These are phyloP conservation scores for Drosophila setifemur DNA, from an alignment of 1,140 invertebrate species.

Conservation along the genomic window DNA sequence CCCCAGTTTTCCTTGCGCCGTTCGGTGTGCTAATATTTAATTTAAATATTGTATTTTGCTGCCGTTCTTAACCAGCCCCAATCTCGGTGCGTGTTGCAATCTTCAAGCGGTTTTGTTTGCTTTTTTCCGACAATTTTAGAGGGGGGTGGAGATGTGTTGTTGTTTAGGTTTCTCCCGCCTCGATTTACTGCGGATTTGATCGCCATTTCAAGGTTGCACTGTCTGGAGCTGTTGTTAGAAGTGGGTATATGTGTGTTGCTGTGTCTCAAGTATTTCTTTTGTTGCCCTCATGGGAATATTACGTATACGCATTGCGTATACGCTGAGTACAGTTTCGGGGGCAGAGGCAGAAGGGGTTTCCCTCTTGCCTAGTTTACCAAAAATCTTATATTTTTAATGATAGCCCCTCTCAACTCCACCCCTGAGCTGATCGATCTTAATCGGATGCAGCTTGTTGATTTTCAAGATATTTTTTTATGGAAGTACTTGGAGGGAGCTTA, in stretches of 20 bases:
- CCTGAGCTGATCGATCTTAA: conserved; percentile 24
- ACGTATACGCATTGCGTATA: conserved; percentile 62
- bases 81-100: conserved; percentile 54
- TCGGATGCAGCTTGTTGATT: conserved; percentile 37
- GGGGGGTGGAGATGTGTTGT: conserved; percentile 3
- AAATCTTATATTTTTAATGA: background rate
- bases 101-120: conserved; percentile 44
- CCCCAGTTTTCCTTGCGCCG: conserved; percentile 33
- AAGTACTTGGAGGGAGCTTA: conserved; percentile 40
- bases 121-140: conserved; percentile 28
- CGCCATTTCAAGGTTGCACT: conserved; percentile 60
- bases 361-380: background rate
- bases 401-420: background rate
- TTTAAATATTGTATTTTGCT: conserved; percentile 71
- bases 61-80: conserved; percentile 74
- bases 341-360: background rate
- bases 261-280: conserved; percentile 50
- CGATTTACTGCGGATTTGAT: conserved; percentile 41
- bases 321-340: background rate
- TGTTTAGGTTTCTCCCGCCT: conserved; percentile 10
- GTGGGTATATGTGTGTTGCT: conserved; percentile 38
- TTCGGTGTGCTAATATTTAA: conserved; percentile 74
- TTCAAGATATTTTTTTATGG: conserved; percentile 45
- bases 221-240: conserved; percentile 41
- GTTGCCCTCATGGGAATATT: conserved; percentile 37